Evolutionary conservation across 2,797 vertebrate genomes (phyloP).

Genomic region (Alosa sapidissima): DNA sequence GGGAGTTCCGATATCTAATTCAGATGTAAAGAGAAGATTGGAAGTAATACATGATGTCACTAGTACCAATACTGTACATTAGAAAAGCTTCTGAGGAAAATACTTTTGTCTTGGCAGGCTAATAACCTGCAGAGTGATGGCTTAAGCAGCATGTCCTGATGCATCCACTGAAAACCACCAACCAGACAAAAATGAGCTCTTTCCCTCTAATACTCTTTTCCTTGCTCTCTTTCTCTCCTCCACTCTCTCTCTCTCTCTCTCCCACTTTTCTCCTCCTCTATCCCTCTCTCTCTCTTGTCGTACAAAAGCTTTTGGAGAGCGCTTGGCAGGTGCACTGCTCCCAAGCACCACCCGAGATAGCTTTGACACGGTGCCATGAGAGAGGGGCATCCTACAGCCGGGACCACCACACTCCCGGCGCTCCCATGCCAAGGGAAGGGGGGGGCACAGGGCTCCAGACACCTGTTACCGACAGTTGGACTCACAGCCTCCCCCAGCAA

Average conservation of each 20-base stretch:
- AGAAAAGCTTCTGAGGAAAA: background rate
- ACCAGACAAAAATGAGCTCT: background rate
- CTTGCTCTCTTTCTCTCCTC: background rate
- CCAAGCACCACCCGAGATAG: slow-evolving; percentile 13
- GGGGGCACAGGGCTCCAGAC: slow-evolving; percentile 53
- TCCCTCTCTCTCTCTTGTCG: background rate
- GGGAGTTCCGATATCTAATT: background rate
- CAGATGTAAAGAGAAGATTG: background rate
- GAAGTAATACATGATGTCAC: background rate
- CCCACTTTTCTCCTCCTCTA: background rate
- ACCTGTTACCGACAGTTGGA: slow-evolving; percentile 66
- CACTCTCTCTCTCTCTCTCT: background rate
- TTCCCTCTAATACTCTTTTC: background rate
- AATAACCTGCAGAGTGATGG: background rate
- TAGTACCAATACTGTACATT: background rate
- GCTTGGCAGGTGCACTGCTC: slow-evolving; percentile 41
- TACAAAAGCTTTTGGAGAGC: slow-evolving; percentile 17
- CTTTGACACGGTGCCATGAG: slow-evolving; percentile 29
- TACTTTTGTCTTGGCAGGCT: background rate
- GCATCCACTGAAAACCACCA: background rate
- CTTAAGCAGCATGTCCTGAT: no score
- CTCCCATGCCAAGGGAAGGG: slow-evolving; percentile 18
- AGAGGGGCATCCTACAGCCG: slow-evolving; percentile 37
- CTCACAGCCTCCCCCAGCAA: slow-evolving; percentile 30
- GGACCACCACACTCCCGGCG: background rate